These are phyloP conservation scores for Ryuthela nishihirai DNA, from an alignment of 2,888 invertebrate species.

Conservation along the genomic window DNA sequence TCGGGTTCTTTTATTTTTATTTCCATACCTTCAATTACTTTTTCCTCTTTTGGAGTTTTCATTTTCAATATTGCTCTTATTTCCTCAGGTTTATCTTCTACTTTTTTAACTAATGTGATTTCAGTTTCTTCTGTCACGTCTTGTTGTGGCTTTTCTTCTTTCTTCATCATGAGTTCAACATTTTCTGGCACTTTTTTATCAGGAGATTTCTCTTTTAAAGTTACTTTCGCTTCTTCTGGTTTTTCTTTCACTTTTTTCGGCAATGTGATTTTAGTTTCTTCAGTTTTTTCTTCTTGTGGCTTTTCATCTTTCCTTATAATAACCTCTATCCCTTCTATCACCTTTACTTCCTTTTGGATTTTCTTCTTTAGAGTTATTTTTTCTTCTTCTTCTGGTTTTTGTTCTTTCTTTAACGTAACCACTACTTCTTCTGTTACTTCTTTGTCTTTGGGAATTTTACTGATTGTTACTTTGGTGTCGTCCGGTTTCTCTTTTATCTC, in stretches of 20 bases:
- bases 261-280: conserved; percentile 12
- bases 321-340: neutral
- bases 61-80: neutral
- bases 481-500: conserved; percentile 30
- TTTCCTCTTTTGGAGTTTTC: neutral
- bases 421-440: conserved; percentile 31
- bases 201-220: conserved; percentile 58
- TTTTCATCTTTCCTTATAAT: conserved; percentile 1
- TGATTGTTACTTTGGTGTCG: conserved; percentile 55
- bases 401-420: neutral
- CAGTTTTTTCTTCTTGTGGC: conserved; percentile 9
- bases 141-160: conserved; percentile 37
- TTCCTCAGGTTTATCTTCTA: neutral
- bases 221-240: conserved; percentile 50
- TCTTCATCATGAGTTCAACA: conserved; percentile 47
- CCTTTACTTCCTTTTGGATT: neutral
- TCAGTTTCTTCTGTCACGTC: neutral
- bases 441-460: conserved; percentile 56
- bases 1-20: no score
- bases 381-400: conserved; percentile 1
- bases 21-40: neutral
- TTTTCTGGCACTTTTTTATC: conserved; percentile 51
- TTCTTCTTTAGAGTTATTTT: neutral
- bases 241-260: conserved; percentile 25
- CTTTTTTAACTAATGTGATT: neutral